Conservation (phyloP, 2,113 vertebrate genomes). For the Dermatemys mawii region DNA sequence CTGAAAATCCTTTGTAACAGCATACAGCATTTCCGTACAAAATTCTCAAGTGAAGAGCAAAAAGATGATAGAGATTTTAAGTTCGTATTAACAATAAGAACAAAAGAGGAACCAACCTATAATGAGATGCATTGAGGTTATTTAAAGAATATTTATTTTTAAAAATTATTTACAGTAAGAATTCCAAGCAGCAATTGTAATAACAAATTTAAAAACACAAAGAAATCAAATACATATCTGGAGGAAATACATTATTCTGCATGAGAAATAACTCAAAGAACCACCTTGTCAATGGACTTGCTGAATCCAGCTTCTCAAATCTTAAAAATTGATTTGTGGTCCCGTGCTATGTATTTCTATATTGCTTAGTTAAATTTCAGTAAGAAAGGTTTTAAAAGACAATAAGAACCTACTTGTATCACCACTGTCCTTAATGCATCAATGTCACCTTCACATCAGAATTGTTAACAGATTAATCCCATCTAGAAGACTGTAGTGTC, state of each 20-base stretch:
- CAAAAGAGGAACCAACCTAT: background rate
- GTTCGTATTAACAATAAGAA: conserved; percentile 45
- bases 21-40: conserved; percentile 7
- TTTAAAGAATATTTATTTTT: conserved; percentile 34
- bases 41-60: conserved; percentile 37
- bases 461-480: conserved; percentile 58
- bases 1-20: background rate
- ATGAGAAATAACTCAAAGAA: background rate
- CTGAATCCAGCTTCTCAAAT: background rate
- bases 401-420: conserved; percentile 31
- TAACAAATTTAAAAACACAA: background rate
- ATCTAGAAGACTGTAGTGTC: conserved; percentile 51
- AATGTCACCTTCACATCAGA: conserved; percentile 11
- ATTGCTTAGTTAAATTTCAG: background rate
- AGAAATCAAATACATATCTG: background rate
- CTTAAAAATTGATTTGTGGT: background rate
- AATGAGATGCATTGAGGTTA: conserved; percentile 1
- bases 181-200: background rate
- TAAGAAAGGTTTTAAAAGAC: background rate
- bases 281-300: fast-evolving
- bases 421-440: conserved; percentile 5
- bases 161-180: background rate
- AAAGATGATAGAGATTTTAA: background rate
- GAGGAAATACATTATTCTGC: background rate
- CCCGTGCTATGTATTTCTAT: background rate